Evolutionary conservation across 2,797 vertebrate genomes (phyloP), one percentile per base, ranked within the genome.

Genomic region (Cercopithecus petaurista): DNA sequence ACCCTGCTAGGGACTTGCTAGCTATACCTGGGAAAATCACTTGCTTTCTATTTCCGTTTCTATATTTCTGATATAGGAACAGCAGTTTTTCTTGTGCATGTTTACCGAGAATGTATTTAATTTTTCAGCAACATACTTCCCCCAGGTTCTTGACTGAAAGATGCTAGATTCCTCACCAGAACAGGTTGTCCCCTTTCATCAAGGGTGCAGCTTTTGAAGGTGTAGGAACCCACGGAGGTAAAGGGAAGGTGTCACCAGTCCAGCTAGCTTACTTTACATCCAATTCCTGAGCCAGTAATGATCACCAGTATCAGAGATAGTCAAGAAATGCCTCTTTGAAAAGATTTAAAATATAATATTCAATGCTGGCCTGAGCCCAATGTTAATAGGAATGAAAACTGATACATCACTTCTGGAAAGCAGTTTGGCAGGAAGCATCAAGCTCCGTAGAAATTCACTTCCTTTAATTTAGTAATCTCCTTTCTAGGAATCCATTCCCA

Each of bases 401-500:
- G 92, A 67, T 87, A 81, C 7, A 61, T 88, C 48, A 46, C 28
- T 94, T 70, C 88, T 96, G 77, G 70, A 98, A 93, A 95, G 77
- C 30, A 52, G 3, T 46, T 95, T 95, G 95, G 48, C 86, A 97
- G 50, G 41, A 97, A 57, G 52, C 73, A 72, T 46, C 22, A 79
- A 41, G 36, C 85, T 92, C 52, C 55, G 5, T 89, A 90, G 96
- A 94, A 93, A 91, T 75, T 75, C 48, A 76, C 55, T 90, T 97
- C 46, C 90, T 97, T 85, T 95, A 93, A 88, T 55, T 82, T 64
- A 87, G 64, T 59, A 92, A 93, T 55, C 59, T 5, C 76, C 67
- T 95, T 95, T 95, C 89, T 90, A 96, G 94, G 89, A 94, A 94
- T 77, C 48, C 77, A 36, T 55, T 94, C 41, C 72, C 41, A 79